Conservation (phyloP, 2,113 vertebrate species). For the Tragelaphus scriptus region DNA sequence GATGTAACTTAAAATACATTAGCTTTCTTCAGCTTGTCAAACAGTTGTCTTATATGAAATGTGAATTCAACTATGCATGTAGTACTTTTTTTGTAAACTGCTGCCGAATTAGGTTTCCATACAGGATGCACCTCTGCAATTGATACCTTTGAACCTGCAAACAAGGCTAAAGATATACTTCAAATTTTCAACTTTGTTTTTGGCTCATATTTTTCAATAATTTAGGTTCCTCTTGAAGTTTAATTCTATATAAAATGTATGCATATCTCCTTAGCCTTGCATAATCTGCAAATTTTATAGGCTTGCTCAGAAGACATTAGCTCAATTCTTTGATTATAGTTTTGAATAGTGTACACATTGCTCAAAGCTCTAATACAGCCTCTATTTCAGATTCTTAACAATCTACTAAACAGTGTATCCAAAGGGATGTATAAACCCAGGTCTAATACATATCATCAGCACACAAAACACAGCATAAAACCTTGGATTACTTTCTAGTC, state of each 20-base stretch:
- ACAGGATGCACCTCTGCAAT: fast-evolving
- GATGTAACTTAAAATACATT: neutral
- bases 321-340: neutral
- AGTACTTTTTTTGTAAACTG: neutral
- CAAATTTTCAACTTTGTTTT: neutral
- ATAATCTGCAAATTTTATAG: neutral
- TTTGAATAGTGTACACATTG: neutral
- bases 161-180: neutral
- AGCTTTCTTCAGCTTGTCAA: neutral
- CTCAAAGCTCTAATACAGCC: neutral
- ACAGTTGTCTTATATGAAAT: neutral
- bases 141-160: neutral
- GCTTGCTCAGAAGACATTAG: neutral
- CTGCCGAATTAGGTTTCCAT: neutral
- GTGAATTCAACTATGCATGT: neutral
- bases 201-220: neutral
- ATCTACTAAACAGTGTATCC: neutral
- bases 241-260: neutral
- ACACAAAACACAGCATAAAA: neutral
- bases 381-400: neutral
- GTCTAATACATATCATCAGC: too few relatives aligned
- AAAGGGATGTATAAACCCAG: neutral
- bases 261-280: neutral
- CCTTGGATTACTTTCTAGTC: neutral
- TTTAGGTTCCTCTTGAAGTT: neutral